phyloP scores from a whole-genome alignment of 2,888 invertebrate species.

The Koerneria pararmatus region DNA sequence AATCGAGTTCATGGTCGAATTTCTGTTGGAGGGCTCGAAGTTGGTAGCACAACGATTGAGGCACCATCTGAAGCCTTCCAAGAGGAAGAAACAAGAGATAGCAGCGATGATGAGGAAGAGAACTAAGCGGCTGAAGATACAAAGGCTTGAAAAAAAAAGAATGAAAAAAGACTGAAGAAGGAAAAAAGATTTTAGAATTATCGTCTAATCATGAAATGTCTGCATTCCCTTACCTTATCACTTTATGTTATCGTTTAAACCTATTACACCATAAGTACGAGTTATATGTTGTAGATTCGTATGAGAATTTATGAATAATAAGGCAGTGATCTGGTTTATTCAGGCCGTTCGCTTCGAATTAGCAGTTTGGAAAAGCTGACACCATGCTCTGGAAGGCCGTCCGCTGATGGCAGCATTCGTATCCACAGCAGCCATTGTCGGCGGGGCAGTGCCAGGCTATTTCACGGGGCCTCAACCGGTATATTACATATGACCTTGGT shows the following conservation, averaged over 20 bases:
- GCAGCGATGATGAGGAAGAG: slow-evolving; percentile 9
- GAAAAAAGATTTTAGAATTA: too few species aligned
- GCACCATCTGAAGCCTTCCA: slow-evolving; percentile 18
- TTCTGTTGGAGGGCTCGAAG: too few species aligned
- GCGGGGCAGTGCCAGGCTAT: slow-evolving; percentile 20
- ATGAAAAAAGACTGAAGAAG: background rate
- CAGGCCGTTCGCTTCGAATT: too few species aligned
- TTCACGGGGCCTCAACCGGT: slow-evolving; percentile 16
- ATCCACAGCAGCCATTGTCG: slow-evolving; percentile 20
- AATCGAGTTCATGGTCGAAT: too few species aligned
- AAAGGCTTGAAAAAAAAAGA: background rate
- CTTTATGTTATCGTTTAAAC: too few species aligned
- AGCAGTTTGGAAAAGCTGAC: too few species aligned
- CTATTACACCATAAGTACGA: too few species aligned
- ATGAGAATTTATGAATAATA: background rate
- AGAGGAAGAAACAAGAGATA: slow-evolving; percentile 10
- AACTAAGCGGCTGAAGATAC: slow-evolving; percentile 11
- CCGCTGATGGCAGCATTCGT: slow-evolving; percentile 21
- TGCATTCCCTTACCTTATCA: too few species aligned
- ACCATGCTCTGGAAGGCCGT: slow-evolving; percentile 15
- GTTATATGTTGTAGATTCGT: background rate
- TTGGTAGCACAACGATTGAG: slow-evolving; percentile 16
- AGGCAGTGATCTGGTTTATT: too few species aligned
- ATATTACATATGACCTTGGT: too few species aligned
- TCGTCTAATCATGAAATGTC: too few species aligned